phyloP scores from a whole-genome alignment of 2,888 invertebrate genomes.

The Thera britannica region DNA sequence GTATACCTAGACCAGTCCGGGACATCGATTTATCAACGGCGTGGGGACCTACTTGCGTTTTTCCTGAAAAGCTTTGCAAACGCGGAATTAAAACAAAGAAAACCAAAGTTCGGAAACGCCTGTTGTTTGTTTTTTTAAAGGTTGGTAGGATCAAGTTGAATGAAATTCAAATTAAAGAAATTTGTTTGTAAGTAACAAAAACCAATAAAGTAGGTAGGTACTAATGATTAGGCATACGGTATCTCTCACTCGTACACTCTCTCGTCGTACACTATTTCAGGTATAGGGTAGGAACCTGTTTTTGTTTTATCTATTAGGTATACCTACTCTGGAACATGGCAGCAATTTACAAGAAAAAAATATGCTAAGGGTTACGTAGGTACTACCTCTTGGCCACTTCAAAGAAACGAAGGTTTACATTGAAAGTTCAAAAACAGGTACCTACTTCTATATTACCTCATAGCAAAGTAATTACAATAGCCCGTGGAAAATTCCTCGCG shows the following conservation, averaged over 20 bases:
- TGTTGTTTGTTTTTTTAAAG: conserved; percentile 26
- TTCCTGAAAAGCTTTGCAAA: conserved; percentile 31
- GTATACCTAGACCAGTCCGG: conserved; percentile 26
- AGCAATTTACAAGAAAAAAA: too few species aligned
- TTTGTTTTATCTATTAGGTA: too few species aligned
- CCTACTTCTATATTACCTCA: conserved; percentile 20
- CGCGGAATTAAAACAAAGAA: conserved; percentile 27
- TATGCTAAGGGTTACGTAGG: background rate
- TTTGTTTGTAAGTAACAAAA: background rate
- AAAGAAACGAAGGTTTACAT: conserved; percentile 7
- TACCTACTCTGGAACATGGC: too few species aligned
- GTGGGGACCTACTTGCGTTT: conserved; percentile 32
- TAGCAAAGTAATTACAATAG: conserved; percentile 33
- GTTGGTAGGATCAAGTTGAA: background rate
- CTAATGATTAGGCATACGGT: too few species aligned
- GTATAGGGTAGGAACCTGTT: too few species aligned
- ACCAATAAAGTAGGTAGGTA: too few species aligned
- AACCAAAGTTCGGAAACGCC: conserved; percentile 27
- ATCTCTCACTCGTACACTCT: too few species aligned
- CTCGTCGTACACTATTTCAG: too few species aligned
- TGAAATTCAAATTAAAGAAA: background rate
- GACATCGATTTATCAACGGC: conserved; percentile 41
- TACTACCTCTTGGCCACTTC: background rate
- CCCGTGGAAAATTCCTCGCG: conserved; percentile 20
- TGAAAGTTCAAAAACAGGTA: conserved; percentile 6